Conservation (phyloP, 92 coral and sea anemone species). For the Epizoanthus fatuus region DNA sequence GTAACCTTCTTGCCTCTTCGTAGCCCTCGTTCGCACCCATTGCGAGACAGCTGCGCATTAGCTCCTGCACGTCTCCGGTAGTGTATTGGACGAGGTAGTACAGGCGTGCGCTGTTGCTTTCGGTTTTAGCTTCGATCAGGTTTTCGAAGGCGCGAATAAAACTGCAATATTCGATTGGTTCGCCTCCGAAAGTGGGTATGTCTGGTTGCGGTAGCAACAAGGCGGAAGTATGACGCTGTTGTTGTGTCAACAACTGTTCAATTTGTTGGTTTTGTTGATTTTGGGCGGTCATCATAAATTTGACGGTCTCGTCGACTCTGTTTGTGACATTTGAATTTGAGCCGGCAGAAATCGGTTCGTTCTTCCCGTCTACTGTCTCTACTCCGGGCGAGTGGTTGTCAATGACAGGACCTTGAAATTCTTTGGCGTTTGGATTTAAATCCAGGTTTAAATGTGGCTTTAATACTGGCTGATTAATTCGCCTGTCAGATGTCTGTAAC, state of each 20-base stretch:
- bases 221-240: constrained; percentile 49
- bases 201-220: constrained; percentile 50
- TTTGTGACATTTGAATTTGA: background rate
- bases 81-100: constrained; percentile 64
- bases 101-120: constrained; percentile 34
- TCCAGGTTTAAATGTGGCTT: too few relatives aligned
- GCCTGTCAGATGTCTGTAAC: background rate
- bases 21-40: constrained; percentile 49
- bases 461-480: too few relatives aligned
- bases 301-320: background rate
- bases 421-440: too few relatives aligned
- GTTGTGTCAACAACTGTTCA: constrained; percentile 37
- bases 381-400: too few relatives aligned
- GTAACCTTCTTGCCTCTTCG: constrained; percentile 30
- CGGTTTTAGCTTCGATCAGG: constrained; percentile 48
- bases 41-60: constrained; percentile 57
- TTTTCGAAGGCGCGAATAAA: constrained; percentile 61
- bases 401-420: too few relatives aligned
- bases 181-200: constrained; percentile 48
- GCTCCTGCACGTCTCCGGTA: constrained; percentile 49
- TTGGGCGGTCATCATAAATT: constrained; percentile 9
- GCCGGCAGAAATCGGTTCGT: too few relatives aligned
- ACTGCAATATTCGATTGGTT: constrained; percentile 49
- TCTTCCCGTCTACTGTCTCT: too few relatives aligned
- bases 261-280: constrained; percentile 28